These are phyloP conservation scores for Homarus gammarus DNA, from an alignment of 2,888 invertebrate genomes.

Conservation along the genomic window DNA sequence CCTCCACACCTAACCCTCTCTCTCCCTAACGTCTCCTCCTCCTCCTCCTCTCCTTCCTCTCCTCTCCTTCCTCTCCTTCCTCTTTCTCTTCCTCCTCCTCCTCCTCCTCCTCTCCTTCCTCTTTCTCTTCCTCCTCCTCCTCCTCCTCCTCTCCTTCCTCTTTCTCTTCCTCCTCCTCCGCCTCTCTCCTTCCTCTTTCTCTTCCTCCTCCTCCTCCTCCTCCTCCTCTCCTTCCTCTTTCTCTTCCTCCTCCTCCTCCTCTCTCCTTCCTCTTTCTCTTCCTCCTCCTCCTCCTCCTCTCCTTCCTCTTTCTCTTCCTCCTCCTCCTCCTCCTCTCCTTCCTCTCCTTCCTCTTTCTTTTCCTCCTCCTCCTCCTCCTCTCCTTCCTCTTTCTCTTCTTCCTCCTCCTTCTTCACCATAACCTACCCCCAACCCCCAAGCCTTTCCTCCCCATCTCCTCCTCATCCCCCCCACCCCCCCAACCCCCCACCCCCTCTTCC, in stretches of 20 bases:
- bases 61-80: background rate
- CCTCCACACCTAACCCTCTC: too few species aligned
- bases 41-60: background rate
- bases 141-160: background rate
- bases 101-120: background rate
- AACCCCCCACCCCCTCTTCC: too few species aligned
- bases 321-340: background rate
- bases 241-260: background rate
- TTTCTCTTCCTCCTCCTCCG: background rate
- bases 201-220: background rate
- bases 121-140: background rate
- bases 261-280: background rate
- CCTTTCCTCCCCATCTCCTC: background rate
- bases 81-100: constrained; percentile 1
- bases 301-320: background rate
- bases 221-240: background rate
- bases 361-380: background rate
- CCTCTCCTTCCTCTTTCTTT: background rate
- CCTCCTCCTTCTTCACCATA: background rate
- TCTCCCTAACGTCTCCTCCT: too few species aligned
- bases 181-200: background rate
- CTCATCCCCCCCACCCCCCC: background rate
- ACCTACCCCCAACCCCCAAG: background rate
- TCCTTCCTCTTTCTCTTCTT: too few species aligned
- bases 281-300: background rate